phyloP scores from a whole-genome alignment of 2,888 invertebrate species.

The Chrysina gloriosa region DNA sequence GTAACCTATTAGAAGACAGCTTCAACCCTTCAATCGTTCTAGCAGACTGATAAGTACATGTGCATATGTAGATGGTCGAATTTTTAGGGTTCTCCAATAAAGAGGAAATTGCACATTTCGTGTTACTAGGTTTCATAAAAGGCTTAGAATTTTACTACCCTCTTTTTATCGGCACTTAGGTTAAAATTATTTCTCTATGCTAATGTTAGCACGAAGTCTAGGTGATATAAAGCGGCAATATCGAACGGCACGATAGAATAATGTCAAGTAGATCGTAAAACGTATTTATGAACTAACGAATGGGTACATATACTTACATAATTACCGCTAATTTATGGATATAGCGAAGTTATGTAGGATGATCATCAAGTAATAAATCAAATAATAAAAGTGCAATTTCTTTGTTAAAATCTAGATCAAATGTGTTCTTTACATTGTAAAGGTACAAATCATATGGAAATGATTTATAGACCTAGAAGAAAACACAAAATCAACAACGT shows the following conservation, averaged over 20 bases:
- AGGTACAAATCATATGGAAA: no score
- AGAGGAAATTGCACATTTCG: constrained; percentile 18
- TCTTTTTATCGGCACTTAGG: constrained; percentile 33
- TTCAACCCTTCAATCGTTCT: not conserved
- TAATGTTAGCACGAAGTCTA: constrained; percentile 29
- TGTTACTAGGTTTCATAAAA: constrained; percentile 6
- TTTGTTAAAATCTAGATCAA: no score
- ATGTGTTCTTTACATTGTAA: no score
- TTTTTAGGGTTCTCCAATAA: constrained; percentile 6
- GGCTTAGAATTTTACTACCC: constrained; percentile 23
- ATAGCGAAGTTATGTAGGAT: not conserved
- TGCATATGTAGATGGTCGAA: not conserved
- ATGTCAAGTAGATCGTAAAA: constrained; percentile 35
- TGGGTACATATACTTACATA: not conserved
- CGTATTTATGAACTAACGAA: constrained; percentile 19
- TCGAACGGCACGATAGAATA: constrained; percentile 31
- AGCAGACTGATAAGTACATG: not conserved
- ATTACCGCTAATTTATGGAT: constrained; percentile 23
- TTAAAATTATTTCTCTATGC: constrained; percentile 33
- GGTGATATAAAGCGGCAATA: constrained; percentile 30
- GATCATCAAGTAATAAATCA: not conserved
- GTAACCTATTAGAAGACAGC: not conserved
- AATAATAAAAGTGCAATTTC: not conserved
- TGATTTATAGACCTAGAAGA: no score
- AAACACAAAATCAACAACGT: no score